These are phyloP conservation scores for Xestia rhomboidea DNA, from an alignment of 2,888 invertebrate genomes.

Conservation along the genomic window DNA sequence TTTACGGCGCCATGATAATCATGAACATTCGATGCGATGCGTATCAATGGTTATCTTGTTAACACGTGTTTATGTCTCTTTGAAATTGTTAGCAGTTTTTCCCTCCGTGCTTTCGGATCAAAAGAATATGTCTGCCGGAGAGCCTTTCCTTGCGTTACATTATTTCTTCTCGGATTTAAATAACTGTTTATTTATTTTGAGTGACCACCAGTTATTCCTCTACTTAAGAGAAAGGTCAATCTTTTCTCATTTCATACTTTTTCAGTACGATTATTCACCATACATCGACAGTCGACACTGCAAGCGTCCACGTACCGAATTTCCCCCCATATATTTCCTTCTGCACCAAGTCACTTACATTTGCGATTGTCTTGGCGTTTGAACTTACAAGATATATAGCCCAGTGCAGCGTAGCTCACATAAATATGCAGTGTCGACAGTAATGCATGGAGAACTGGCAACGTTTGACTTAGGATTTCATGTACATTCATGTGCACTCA, in stretches of 20 bases:
- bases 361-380: constrained; percentile 68
- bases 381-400: constrained; percentile 65
- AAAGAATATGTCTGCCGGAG: not conserved
- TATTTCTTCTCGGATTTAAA: not conserved
- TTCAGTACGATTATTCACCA: too few relatives aligned
- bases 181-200: not conserved
- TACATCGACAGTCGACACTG: not conserved
- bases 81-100: not conserved
- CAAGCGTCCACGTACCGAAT: constrained; percentile 1
- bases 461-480: constrained; percentile 42
- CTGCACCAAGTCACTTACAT: constrained; percentile 65
- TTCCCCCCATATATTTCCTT: constrained; percentile 32
- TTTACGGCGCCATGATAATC: not conserved
- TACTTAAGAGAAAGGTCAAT: not conserved
- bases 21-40: not conserved
- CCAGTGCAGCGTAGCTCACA: constrained; percentile 40
- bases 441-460: constrained; percentile 43
- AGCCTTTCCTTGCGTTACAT: not conserved
- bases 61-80: not conserved
- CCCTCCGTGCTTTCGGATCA: not conserved
- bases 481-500: constrained; percentile 8
- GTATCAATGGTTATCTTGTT: not conserved
- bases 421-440: constrained; percentile 56
- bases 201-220: too few relatives aligned
- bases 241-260: too few relatives aligned